Evolutionary conservation across 2,113 vertebrate genomes (phyloP).

Genomic region (Tenebrosternarchus preto): DNA sequence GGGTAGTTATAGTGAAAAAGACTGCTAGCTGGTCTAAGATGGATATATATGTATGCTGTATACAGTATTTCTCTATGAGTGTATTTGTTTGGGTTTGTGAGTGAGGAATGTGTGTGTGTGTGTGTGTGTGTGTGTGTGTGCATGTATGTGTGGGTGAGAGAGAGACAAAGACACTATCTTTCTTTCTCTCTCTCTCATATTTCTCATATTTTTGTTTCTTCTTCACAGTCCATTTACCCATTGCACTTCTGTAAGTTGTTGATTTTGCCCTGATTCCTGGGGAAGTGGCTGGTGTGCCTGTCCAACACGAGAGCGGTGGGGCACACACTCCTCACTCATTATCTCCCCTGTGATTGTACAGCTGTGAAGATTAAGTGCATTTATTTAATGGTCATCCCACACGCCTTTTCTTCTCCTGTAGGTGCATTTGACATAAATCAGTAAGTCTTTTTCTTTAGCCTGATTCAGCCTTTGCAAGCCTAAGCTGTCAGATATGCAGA

Average conservation of each 20-base stretch:
- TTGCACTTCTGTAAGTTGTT: not conserved
- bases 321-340: constrained; percentile 30
- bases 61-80: too few relatives aligned
- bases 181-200: not conserved
- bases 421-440: constrained; percentile 30
- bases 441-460: constrained; percentile 20
- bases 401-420: not conserved
- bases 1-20: too few relatives aligned
- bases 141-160: not conserved
- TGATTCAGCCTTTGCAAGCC: not conserved
- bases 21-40: too few relatives aligned
- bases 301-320: not conserved
- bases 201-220: constrained; percentile 11
- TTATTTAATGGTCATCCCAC: constrained; percentile 18
- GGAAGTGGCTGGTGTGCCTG: constrained; percentile 1
- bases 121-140: too few relatives aligned
- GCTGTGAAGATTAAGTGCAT: constrained; percentile 28
- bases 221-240: not conserved
- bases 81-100: too few relatives aligned
- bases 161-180: not conserved
- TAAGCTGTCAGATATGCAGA: not conserved
- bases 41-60: too few relatives aligned
- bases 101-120: too few relatives aligned
- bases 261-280: constrained; percentile 29
- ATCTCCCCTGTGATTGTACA: constrained; percentile 22